Evolutionary conservation across 2,113 vertebrate genomes (phyloP), one percentile per base, ranked within the genome.

Genomic region (Pterocles orientalis): DNA sequence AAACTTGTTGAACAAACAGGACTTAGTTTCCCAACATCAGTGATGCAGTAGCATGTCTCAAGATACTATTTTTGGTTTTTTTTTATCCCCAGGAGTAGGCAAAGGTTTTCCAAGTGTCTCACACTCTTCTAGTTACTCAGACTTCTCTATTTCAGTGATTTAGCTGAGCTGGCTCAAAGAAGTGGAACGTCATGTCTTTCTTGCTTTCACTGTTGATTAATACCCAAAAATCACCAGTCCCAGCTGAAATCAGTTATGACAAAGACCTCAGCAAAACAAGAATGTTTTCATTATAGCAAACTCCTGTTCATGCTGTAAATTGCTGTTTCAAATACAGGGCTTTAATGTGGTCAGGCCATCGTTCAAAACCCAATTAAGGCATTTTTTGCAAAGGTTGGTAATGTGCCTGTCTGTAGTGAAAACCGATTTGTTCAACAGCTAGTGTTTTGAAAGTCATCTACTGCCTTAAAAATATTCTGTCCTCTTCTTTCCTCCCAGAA

Each of bases 11-110:
- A 47, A 64, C 20, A 91, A 87, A 70, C 7, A 51, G 13, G 3
- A 72, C 13, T 75, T 70, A 57, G 1, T 57, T 50, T 61, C 26
- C n/a, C 56, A 61, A 6, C 71, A 68, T 81, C n/a, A 90, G 25
- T 43, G 39, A 16, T 71, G 31, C 31, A 34, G 48, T 19, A 75
- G 17, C 18, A 83, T 8, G 5, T 39, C 31, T 41, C 12, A 79
- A 60, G 29, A 39, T 54, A 58, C 1, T 58, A 7, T 41, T 82
- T 86, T 39, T 4, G 1, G 0, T 0, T 0, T 17, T 0, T 17
- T 18, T 66, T 54, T 34, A 45, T 53, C 7, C 5, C 21, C 9
- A 39, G 18, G 23, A 60, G 20, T 21, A 60, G 18, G 17, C 12
- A 82, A 84, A 75, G 6, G 7, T 75, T 83, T 94, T 83, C 47